Conservation (phyloP, 2,888 invertebrate species). For the Nowickia ferox region DNA sequence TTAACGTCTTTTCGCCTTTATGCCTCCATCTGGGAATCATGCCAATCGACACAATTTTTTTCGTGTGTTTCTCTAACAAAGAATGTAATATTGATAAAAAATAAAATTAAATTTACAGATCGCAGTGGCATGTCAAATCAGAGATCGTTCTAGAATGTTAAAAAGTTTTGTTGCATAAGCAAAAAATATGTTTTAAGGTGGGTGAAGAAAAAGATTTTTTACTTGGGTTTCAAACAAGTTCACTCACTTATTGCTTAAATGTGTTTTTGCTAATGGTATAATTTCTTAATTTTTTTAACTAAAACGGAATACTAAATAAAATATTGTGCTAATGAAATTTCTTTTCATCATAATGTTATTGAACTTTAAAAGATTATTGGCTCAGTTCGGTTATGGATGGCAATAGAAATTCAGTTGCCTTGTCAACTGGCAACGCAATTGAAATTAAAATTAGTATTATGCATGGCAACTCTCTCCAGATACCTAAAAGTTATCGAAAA, state of each 20-base stretch:
- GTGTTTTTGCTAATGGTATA: not conserved
- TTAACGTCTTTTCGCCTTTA: not conserved
- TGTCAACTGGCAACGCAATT: no score
- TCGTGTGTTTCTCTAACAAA: conserved; percentile 22
- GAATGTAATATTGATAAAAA: conserved; percentile 19
- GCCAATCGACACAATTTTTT: conserved; percentile 62
- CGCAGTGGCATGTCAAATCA: conserved; percentile 11
- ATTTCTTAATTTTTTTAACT: not conserved
- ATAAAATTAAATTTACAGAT: conserved; percentile 4
- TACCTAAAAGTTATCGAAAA: no score
- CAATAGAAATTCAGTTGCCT: no score
- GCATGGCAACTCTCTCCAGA: no score
- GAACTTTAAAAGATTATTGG: no score
- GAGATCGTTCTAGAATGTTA: conserved; percentile 14
- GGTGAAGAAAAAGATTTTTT: not conserved
- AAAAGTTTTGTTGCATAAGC: conserved; percentile 20
- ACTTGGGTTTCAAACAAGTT: not conserved
- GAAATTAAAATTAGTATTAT: no score
- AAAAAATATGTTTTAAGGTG: conserved; percentile 2
- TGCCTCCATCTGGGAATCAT: conserved; percentile 48
- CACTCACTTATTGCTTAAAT: no score
- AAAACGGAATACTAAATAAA: no score
- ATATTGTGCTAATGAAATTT: no score
- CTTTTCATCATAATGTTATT: no score
- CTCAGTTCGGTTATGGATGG: no score